Evolutionary conservation across 2,888 invertebrate genomes (phyloP).

Genomic region (Zonitis immaculata): DNA sequence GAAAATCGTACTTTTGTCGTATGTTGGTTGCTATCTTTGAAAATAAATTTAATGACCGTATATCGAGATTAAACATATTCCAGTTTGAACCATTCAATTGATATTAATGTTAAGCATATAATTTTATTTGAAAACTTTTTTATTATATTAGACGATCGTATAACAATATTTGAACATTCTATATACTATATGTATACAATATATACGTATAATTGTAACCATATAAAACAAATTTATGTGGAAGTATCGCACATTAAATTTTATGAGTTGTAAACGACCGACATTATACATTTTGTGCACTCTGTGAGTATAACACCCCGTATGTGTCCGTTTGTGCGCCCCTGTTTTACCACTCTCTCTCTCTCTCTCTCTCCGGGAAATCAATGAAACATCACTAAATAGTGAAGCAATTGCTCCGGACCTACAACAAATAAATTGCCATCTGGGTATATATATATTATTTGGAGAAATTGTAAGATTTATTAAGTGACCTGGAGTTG

Average conservation of each 20-base stretch:
- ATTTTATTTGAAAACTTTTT: too few relatives aligned
- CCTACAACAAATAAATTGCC: conserved; percentile 13
- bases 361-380: conserved; percentile 11
- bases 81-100: too few relatives aligned
- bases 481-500: conserved; percentile 9
- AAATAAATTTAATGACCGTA: too few relatives aligned
- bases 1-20: too few relatives aligned
- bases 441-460: conserved; percentile 2
- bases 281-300: conserved; percentile 27
- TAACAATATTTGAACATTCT: too few relatives aligned
- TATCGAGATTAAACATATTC: too few relatives aligned
- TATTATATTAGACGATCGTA: too few relatives aligned
- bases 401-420: conserved; percentile 18
- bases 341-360: too few relatives aligned
- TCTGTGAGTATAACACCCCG: too few relatives aligned
- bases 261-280: conserved; percentile 39
- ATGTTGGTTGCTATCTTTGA: too few relatives aligned
- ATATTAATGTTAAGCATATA: too few relatives aligned
- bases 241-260: conserved; percentile 39
- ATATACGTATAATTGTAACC: conserved; percentile 12
- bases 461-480: conserved; percentile 8
- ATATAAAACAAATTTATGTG: conserved; percentile 26
- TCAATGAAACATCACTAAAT: conserved; percentile 20
- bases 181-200: conserved; percentile 1
- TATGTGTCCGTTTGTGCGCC: too few relatives aligned